Conservation (phyloP, 2,113 vertebrate species). For the Raja brachyura region DNA sequence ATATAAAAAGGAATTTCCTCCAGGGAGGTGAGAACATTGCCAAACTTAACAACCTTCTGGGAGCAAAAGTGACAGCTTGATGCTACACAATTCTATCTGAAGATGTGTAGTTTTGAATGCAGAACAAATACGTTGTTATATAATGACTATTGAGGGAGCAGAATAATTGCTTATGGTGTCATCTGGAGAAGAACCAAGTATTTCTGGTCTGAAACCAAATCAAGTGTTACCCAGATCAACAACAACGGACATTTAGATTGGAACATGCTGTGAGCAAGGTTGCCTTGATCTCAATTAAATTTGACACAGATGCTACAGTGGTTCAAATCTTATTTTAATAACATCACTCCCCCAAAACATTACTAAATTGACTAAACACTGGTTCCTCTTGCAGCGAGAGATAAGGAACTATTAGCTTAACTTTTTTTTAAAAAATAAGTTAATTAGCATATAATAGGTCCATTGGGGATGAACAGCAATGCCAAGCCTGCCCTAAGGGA, state of each 20-base stretch:
- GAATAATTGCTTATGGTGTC: neutral
- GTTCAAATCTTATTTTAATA: neutral
- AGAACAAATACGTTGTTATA: neutral
- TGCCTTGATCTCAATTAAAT: constrained; percentile 13
- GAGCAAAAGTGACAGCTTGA: neutral
- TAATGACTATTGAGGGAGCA: neutral
- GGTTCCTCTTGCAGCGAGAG: neutral
- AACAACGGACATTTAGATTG: neutral
- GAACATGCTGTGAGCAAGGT: neutral
- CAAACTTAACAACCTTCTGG: neutral
- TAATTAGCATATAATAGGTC: constrained; percentile 95
- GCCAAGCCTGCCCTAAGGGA: constrained; percentile 72
- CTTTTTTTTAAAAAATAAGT: constrained; percentile 83
- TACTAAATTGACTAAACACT: neutral
- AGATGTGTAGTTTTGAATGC: neutral
- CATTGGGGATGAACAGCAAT: constrained; percentile 65
- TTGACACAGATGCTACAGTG: neutral
- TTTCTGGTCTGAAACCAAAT: neutral
- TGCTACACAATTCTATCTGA: neutral
- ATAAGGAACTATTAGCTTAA: constrained; percentile 53
- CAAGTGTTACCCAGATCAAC: neutral
- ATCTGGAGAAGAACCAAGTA: neutral
- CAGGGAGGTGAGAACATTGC: neutral
- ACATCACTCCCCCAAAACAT: neutral
- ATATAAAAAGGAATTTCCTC: neutral